Base-by-base conservation (phyloP, 2,113 vertebrate genomes). In the Chaetodon auriga region DNA sequence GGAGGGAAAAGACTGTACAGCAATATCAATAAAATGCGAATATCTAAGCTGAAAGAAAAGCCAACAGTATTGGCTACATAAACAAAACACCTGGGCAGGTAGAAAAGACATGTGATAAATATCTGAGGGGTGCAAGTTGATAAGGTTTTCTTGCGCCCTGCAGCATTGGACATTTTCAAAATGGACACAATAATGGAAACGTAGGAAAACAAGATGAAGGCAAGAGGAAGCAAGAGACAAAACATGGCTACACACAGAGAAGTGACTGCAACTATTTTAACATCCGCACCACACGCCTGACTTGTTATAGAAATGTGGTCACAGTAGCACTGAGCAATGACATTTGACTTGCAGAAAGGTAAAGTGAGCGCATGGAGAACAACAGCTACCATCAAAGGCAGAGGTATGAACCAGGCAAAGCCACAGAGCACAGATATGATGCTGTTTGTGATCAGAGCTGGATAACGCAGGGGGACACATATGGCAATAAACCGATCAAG, bases 101-200 rank as follows among this genome's bases (percentile, higher is more conserved):
- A 95, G 79, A 94, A 95, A 9, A 95, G 87, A 9, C 89, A 90
- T 0, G 94, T 94, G 15, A 95, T 91, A 1, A 95, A 80, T 62
- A 95, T 86, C 68, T 95, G 95, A 12, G 93, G 84, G 41, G 87
- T 90, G 51, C 95, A 95, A 5, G 95, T 95, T 36, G 90, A 92
- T 38, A 95, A 69, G 18, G 85, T 74, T 81, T 90, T 92, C 41
- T 83, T 86, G n/a, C 86, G 41, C 0, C 92, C 86, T 7, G 87
- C 54, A 2, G 49, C 46, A 36, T 53, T 91, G 7, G 93, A 86
- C 2, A 94, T 94, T 83, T 84, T 90, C 13, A 90, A 1, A 38
- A 94, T 94, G 6, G 81, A 38, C 4, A 70, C 57, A 38, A 94
- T 82, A 6, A 95, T 88, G 6, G 68, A 76, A 21, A 78, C 2